Conservation (phyloP, 2,797 vertebrate species). For the Silurus lanzhouensis region DNA sequence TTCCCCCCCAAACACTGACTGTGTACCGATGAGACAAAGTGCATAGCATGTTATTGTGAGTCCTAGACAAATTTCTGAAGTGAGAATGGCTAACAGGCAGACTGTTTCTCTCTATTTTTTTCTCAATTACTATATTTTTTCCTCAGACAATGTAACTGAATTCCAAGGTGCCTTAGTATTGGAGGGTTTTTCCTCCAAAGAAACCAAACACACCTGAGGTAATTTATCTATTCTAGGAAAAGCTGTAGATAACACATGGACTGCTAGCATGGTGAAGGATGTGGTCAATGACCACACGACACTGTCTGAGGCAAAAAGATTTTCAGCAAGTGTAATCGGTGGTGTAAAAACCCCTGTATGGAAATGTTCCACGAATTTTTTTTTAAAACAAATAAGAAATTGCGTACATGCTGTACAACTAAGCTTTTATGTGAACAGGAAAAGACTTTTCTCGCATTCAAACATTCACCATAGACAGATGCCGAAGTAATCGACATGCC, state of each 20-base stretch:
- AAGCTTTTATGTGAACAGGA: too few species aligned
- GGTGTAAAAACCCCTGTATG: too few species aligned
- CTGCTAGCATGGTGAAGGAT: slow-evolving; percentile 41
- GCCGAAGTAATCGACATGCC: not conserved
- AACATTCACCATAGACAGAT: not conserved
- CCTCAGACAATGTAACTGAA: not conserved
- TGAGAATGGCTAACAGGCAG: not conserved
- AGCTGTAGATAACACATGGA: slow-evolving; percentile 28
- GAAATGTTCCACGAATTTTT: too few species aligned
- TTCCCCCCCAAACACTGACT: slow-evolving; percentile 1
- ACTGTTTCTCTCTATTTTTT: not conserved
- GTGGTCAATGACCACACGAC: slow-evolving; percentile 31
- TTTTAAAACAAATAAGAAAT: too few species aligned
- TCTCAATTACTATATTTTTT: not conserved
- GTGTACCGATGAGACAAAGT: not conserved
- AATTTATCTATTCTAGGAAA: slow-evolving; percentile 35
- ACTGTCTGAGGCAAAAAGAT: slow-evolving; percentile 14
- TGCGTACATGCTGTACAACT: too few species aligned
- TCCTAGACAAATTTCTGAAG: not conserved
- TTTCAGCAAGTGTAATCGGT: not conserved
- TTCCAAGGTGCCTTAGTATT: not conserved
- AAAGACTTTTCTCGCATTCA: too few species aligned
- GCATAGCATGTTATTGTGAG: not conserved
- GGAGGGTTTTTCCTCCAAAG: not conserved
- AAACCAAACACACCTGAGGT: slow-evolving; percentile 14